Percentiles rank a stretch among this genome's conserved stretches.
Conservation (phyloP, 2,888 invertebrate species). For the Timema podura region DNA sequence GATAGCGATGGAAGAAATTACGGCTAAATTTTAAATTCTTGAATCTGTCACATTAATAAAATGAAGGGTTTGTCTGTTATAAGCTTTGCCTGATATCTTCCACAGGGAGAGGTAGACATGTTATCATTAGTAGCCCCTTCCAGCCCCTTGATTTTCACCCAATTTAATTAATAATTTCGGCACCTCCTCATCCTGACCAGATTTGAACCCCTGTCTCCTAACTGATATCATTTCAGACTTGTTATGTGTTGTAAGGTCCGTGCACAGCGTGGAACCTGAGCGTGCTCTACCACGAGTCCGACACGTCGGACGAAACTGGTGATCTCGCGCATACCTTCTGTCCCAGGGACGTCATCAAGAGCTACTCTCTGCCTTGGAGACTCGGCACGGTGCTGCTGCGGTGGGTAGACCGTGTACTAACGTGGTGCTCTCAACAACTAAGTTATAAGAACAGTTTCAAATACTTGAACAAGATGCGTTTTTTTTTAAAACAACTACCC, state of each 20-base stretch:
- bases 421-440: background rate
- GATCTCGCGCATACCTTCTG: conserved; percentile 65
- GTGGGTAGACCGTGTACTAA: conserved; percentile 45
- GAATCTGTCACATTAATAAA: too few species aligned
- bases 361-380: conserved; percentile 64
- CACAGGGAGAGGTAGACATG: too few species aligned
- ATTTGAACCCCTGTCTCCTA: too few species aligned
- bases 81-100: too few species aligned
- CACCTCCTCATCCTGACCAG: too few species aligned
- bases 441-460: background rate
- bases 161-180: too few species aligned
- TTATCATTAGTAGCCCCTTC: too few species aligned
- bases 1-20: too few species aligned
- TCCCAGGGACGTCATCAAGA: conserved; percentile 63
- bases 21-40: too few species aligned
- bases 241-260: conserved; percentile 47
- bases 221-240: background rate
- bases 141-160: too few species aligned
- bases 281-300: conserved; percentile 62
- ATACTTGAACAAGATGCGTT: background rate
- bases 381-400: conserved; percentile 67
- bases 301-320: conserved; percentile 50
- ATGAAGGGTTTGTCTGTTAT: too few species aligned
- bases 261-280: conserved; percentile 72
- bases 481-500: background rate